A percentile compares a stretch with the other conserved stretches of the same genome.
Evolutionary conservation across 2,888 invertebrate species (phyloP).

Genomic region (Helleia helle): DNA sequence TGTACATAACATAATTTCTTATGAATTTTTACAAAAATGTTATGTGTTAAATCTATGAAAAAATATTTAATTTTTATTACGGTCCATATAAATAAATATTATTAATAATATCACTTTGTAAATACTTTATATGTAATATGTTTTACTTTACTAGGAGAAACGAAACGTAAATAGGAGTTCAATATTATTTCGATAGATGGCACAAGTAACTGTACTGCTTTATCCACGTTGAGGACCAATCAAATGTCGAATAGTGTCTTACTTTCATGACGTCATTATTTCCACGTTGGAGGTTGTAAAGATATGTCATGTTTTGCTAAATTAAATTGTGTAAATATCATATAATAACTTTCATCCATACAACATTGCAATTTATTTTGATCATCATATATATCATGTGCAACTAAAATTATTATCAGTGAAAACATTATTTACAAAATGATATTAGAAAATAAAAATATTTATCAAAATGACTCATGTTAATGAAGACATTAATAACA

Average conservation of each 20-base stretch:
- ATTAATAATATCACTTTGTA: no score
- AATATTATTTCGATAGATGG: constrained; percentile 35
- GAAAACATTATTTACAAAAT: constrained; percentile 26
- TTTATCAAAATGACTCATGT: constrained; percentile 46
- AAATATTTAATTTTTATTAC: no score
- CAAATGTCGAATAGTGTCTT: constrained; percentile 52
- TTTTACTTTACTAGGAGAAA: no score
- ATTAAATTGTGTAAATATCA: constrained; percentile 40
- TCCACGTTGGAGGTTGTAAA: constrained; percentile 77
- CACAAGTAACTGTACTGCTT: constrained; percentile 33
- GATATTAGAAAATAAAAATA: constrained; percentile 26
- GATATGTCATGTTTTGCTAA: constrained; percentile 53
- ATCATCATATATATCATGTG: constrained; percentile 9
- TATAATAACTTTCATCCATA: no score
- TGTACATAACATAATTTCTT: no score
- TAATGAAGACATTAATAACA: constrained; percentile 55
- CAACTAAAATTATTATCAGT: constrained; percentile 10
- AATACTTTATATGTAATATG: no score
- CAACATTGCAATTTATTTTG: no score
- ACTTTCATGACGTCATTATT: constrained; percentile 75
- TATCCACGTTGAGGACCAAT: constrained; percentile 45
- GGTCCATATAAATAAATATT: no score
- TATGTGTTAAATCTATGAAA: no score
- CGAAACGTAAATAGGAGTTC: background rate
- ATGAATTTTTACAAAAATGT: no score